Conservation (phyloP, 23 tunicate genomes). For the Phallusia fumigata region DNA sequence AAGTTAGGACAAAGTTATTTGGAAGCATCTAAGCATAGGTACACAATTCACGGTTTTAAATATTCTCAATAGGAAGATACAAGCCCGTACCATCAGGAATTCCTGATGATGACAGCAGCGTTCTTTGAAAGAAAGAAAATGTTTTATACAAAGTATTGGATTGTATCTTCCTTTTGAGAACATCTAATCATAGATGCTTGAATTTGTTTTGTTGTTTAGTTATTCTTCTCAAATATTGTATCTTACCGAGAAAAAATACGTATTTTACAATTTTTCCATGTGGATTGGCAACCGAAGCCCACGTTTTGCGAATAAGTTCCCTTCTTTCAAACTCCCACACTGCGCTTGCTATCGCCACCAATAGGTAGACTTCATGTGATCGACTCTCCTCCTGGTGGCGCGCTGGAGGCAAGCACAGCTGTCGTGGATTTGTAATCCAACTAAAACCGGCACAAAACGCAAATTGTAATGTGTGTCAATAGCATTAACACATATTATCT, state of each 20-base stretch:
- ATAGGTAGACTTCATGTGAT: conserved; percentile 40
- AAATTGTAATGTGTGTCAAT: not conserved
- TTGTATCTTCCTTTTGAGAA: no score
- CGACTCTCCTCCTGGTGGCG: not conserved
- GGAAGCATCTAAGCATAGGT: no score
- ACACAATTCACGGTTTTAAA: no score
- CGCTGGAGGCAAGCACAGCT: conserved; percentile 6
- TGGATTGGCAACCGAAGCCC: conserved; percentile 49
- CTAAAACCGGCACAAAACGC: conserved; percentile 1
- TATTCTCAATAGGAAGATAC: no score
- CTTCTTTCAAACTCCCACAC: conserved; percentile 88
- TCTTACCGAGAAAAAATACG: conserved; percentile 82
- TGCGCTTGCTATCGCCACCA: conserved; percentile 84
- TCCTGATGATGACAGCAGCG: no score
- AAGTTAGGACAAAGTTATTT: no score
- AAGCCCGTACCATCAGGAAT: no score
- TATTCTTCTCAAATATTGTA: not conserved
- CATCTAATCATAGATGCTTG: not conserved
- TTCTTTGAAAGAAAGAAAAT: no score
- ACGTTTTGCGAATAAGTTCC: conserved; percentile 69
- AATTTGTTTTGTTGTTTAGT: not conserved
- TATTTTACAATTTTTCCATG: conserved; percentile 35
- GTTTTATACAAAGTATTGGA: no score
- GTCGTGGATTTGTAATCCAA: conserved; percentile 36
- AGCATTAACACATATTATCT: not conserved